Conservation (phyloP, 2,888 invertebrate genomes). For the Entomobrya proxima region DNA sequence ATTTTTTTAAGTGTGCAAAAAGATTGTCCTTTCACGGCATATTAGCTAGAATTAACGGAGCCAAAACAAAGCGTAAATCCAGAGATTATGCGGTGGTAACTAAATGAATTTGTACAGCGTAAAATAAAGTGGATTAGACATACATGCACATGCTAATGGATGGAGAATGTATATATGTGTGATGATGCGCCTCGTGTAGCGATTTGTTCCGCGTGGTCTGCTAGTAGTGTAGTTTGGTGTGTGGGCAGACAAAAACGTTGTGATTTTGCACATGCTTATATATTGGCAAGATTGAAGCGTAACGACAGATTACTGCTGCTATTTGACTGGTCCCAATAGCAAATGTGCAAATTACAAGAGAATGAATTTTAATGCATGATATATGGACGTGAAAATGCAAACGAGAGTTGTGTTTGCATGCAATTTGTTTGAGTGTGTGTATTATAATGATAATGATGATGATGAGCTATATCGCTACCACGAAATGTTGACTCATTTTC, state of each 20-base stretch:
- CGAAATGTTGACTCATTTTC: too few species aligned
- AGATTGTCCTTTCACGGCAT: neutral
- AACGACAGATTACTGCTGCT: neutral
- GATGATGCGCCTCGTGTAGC: too few species aligned
- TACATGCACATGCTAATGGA: too few species aligned
- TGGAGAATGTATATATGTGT: too few species aligned
- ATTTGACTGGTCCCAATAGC: neutral
- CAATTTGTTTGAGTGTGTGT: neutral
- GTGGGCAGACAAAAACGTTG: too few species aligned
- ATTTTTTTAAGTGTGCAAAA: neutral
- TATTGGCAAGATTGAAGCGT: neutral
- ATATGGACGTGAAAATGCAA: too few species aligned
- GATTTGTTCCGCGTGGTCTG: too few species aligned
- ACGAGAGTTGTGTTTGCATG: neutral
- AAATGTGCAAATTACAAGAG: neutral
- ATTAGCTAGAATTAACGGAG: conserved; percentile 5
- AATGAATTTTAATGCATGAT: neutral
- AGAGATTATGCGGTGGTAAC: neutral
- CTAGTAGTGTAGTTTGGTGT: too few species aligned
- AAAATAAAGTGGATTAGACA: too few species aligned
- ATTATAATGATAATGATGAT: neutral
- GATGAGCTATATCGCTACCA: too few species aligned
- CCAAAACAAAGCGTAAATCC: neutral
- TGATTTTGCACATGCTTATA: too few species aligned
- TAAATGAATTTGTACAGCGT: neutral